phyloP scores from a whole-genome alignment of 2,888 invertebrate species.

The Microdon myrmicae region DNA sequence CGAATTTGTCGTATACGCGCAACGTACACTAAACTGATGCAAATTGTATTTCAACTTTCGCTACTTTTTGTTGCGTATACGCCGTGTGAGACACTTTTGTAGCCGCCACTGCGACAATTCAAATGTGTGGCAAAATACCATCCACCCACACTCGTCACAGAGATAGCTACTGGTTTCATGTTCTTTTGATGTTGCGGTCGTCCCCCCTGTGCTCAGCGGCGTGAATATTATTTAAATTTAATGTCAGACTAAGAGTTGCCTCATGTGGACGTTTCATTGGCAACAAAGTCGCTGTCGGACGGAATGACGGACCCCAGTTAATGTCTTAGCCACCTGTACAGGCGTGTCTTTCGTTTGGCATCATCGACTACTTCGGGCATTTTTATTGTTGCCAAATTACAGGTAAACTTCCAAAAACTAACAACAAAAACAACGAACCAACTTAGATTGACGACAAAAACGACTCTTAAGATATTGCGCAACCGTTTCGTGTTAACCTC shows the following conservation, averaged over 20 bases:
- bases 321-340: slow-evolving; percentile 31
- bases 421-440: slow-evolving; percentile 1
- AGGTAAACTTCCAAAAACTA: slow-evolving; percentile 17
- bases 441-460: slow-evolving; percentile 7
- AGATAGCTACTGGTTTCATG: not conserved
- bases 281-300: slow-evolving; percentile 1
- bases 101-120: slow-evolving; percentile 39
- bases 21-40: slow-evolving; percentile 24
- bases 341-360: slow-evolving; percentile 38
- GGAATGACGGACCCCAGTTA: slow-evolving; percentile 5
- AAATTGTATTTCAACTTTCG: slow-evolving; percentile 49
- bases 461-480: slow-evolving; percentile 39
- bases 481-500: slow-evolving; percentile 42
- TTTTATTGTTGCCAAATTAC: slow-evolving; percentile 29
- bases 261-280: not conserved
- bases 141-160: slow-evolving; percentile 14
- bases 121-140: slow-evolving; percentile 43
- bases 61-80: slow-evolving; percentile 36
- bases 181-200: slow-evolving; percentile 1
- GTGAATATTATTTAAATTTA: slow-evolving; percentile 43
- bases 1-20: slow-evolving; percentile 1
- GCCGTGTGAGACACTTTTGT: slow-evolving; percentile 3
- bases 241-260: slow-evolving; percentile 7
- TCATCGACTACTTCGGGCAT: slow-evolving; percentile 14
- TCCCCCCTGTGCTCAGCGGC: slow-evolving; percentile 6